Percentiles rank a stretch among this genome's conserved stretches.
Conservation (phyloP, 2,888 invertebrate species). For the Latheticus oryzae region DNA sequence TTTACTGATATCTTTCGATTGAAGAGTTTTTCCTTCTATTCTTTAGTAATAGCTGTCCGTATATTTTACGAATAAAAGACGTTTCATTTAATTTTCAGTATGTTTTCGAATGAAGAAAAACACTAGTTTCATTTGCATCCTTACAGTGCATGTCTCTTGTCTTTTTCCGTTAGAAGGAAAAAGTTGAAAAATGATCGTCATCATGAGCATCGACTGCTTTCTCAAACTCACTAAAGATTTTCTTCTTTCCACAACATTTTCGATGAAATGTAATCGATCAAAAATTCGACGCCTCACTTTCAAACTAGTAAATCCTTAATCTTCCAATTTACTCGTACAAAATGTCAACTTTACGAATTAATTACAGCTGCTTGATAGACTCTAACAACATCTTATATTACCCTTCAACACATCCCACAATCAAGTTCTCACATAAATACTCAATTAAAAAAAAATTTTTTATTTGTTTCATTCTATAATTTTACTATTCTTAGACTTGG, state of each 20-base stretch:
- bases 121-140: conserved; percentile 22
- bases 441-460: too few relatives aligned
- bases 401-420: too few relatives aligned
- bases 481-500: too few relatives aligned
- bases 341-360: conserved; percentile 23
- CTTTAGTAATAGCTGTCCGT: conserved; percentile 49
- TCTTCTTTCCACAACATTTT: not conserved
- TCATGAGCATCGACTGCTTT: conserved; percentile 15
- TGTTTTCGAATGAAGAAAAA: conserved; percentile 27
- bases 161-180: conserved; percentile 13
- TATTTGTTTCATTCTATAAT: too few relatives aligned
- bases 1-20: conserved; percentile 57
- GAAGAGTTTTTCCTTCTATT: conserved; percentile 48
- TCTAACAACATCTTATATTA: too few relatives aligned
- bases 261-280: conserved; percentile 6
- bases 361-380: conserved; percentile 19
- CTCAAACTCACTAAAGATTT: conserved; percentile 2
- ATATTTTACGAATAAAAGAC: conserved; percentile 57
- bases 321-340: conserved; percentile 21
- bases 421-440: too few relatives aligned
- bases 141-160: conserved; percentile 13
- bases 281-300: conserved; percentile 13
- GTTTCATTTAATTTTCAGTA: conserved; percentile 55
- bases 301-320: conserved; percentile 19
- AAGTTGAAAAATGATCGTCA: conserved; percentile 20